Evolutionary conservation across 2,113 vertebrate species (phyloP), one percentile per base, ranked within the genome.

Genomic region (Halichoeres trimaculatus): DNA sequence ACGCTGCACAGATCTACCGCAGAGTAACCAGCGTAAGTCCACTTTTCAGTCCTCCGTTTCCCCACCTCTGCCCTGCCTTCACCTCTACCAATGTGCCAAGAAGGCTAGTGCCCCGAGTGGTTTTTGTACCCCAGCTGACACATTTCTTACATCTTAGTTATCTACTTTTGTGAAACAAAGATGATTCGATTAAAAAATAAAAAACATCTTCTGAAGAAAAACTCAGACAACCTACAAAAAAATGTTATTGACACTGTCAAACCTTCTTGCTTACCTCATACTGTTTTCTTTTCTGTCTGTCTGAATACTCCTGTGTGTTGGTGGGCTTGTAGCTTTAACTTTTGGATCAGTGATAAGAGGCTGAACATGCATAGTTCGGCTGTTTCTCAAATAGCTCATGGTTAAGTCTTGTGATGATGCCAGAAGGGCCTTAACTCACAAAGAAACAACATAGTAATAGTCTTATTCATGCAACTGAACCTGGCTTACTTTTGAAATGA

Each of bases 1-100:
- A 99, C 80, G 98, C 98, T 84, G 98, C 98, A 67, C 98, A 99
- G 96, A 99, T 99, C 96, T 99, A 99, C 96, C 97, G 98, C 75
- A 96, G 98, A 93, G 98, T 99, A 76, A 99, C 98, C 88, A 99
- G 97, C 38, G 98, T 99, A 97, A 99, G 98, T 99, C 56, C 1
- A 85, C 73, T 45, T 74, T 68, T 86, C 80, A 78, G 61, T 61
- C 65, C 65, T 74, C 59, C 61, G 67, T 67, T 76, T 88, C 87
- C 77, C 78, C 85, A 78, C 30, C 75, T 84, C 63, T 80, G 70
- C 83, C 86, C 84, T 78, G 85, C 83, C 79, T 84, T 73, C 84
- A 81, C 85, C 61, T 81, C 66, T 81, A 75, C 78, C 78, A 72
- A 35, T 85, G 81, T 88, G 75, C 73, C 62, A 60, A 77, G 75